These are phyloP conservation scores for Didymodactylos carnosus DNA, from an alignment of 2,888 invertebrate genomes.

Conservation along the genomic window DNA sequence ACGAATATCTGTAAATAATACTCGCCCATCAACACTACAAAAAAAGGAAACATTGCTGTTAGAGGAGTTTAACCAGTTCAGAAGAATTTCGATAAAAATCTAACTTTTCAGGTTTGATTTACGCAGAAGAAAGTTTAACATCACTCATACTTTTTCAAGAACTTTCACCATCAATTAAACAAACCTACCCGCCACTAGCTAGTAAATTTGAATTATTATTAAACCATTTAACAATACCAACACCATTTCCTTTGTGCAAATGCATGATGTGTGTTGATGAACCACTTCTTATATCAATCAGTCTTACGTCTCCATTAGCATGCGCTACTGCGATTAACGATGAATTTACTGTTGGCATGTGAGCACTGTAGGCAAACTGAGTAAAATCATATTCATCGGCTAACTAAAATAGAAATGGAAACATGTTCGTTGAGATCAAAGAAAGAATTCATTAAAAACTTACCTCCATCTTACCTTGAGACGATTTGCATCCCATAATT, in stretches of 20 bases:
- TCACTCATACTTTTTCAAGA: too few relatives aligned
- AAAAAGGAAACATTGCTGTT: not conserved
- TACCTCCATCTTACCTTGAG: not conserved
- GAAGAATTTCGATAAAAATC: too few relatives aligned
- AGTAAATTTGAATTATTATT: not conserved
- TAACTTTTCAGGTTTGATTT: too few relatives aligned
- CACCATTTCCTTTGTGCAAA: not conserved
- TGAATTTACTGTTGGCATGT: not conserved
- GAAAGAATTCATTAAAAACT: not conserved
- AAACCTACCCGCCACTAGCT: not conserved
- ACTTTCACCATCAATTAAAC: too few relatives aligned
- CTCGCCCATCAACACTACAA: not conserved
- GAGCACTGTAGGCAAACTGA: not conserved
- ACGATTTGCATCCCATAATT: not conserved
- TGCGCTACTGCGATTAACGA: not conserved
- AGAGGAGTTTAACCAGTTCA: too few relatives aligned
- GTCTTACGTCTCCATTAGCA: not conserved
- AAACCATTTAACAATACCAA: not conserved
- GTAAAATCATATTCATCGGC: not conserved
- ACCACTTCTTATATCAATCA: not conserved
- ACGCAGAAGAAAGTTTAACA: too few relatives aligned
- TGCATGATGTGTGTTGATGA: not conserved
- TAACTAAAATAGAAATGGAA: not conserved
- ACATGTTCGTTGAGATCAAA: not conserved
- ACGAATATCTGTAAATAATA: not conserved